phyloP scores from a whole-genome alignment of 2,888 invertebrate species.

The Luperina nickerlii region DNA sequence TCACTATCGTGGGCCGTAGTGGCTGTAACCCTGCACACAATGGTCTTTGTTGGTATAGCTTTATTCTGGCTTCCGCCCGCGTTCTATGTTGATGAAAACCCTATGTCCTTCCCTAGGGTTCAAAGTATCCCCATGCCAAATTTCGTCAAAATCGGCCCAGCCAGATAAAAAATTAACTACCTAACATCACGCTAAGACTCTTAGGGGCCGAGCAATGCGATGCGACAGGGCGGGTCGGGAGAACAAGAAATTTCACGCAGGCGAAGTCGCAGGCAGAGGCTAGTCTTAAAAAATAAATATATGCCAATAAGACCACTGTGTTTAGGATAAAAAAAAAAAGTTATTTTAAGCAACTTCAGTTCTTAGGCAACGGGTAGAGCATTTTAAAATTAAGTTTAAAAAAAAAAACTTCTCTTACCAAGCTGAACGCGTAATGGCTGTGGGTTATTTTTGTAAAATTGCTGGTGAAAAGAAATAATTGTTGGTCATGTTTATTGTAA shows the following conservation, averaged over 20 bases:
- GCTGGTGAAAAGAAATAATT: conserved; percentile 15
- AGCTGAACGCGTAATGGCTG: conserved; percentile 62
- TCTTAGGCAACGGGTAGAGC: conserved; percentile 59
- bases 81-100: not conserved
- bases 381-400: conserved; percentile 57
- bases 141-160: no score
- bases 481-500: conserved; percentile 32
- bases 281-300: not conserved
- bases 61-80: not conserved
- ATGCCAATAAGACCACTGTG: conserved; percentile 11
- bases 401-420: conserved; percentile 43
- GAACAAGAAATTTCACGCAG: no score
- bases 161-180: no score
- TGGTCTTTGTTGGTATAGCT: conserved; percentile 19
- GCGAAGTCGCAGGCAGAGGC: not conserved
- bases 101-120: no score
- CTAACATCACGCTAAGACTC: no score
- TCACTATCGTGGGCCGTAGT: conserved; percentile 20
- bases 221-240: no score
- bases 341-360: conserved; percentile 41
- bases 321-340: not conserved
- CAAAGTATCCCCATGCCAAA: no score
- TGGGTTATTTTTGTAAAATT: conserved; percentile 55
- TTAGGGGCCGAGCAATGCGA: no score
- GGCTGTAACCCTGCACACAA: conserved; percentile 12